Percentiles rank a stretch among this genome's conserved stretches.
Evolutionary conservation across 2,797 vertebrate species (phyloP).

Genomic region (Nannoperca australis): DNA sequence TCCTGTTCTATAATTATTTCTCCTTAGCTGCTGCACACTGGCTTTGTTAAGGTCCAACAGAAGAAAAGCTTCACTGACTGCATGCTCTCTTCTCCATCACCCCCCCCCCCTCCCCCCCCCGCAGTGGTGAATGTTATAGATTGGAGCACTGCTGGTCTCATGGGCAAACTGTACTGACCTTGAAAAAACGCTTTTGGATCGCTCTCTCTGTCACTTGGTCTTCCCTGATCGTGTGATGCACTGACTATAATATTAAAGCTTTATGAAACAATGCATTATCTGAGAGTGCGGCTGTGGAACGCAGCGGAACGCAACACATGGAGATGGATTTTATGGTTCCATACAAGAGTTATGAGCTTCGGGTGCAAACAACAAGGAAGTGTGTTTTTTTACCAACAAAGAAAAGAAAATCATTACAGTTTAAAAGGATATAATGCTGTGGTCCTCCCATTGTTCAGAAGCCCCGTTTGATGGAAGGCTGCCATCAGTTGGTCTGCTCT

Average conservation of each 20-base stretch:
- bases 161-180: conserved; percentile 3
- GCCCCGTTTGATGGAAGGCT: conserved; percentile 64
- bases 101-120: conserved; percentile 23
- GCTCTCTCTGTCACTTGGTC: conserved; percentile 30
- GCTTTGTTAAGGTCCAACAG: conserved; percentile 14
- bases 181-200: neutral
- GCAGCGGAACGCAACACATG: conserved; percentile 24
- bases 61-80: conserved; percentile 1
- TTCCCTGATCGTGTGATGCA: conserved; percentile 45
- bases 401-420: conserved; percentile 55
- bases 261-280: conserved; percentile 65
- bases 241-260: conserved; percentile 65
- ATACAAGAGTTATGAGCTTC: conserved; percentile 66
- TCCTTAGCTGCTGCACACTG: conserved; percentile 8
- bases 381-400: conserved; percentile 28
- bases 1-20: neutral
- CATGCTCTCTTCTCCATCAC: conserved; percentile 37
- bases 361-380: conserved; percentile 31
- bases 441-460: conserved; percentile 54
- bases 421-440: conserved; percentile 43
- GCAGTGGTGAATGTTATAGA: conserved; percentile 15
- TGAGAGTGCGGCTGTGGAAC: conserved; percentile 48
- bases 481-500: conserved; percentile 54
- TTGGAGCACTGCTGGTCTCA: conserved; percentile 13
- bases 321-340: conserved; percentile 61